phyloP scores from a whole-genome alignment of 2,888 invertebrate genomes.

The Encarsia formosa region DNA sequence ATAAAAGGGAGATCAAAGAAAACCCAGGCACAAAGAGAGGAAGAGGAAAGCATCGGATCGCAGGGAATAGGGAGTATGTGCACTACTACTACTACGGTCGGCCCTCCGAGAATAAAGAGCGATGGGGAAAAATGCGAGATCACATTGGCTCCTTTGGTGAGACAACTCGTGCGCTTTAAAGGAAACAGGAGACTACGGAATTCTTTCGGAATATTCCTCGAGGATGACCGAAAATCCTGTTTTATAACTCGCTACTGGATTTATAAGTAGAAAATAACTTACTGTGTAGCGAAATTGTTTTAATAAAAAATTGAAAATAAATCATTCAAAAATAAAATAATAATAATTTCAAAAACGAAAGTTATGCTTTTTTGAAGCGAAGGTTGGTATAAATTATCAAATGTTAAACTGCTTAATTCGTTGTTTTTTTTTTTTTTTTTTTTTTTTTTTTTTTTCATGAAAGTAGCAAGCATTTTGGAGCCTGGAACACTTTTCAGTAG shows the following conservation, averaged over 20 bases:
- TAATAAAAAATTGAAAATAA: too few relatives aligned
- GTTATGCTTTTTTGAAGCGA: too few relatives aligned
- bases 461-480: too few relatives aligned
- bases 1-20: conserved; percentile 21
- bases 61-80: not conserved
- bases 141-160: conserved; percentile 8
- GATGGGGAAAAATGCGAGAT: conserved; percentile 7
- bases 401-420: too few relatives aligned
- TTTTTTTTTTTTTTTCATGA: too few relatives aligned
- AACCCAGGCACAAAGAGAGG: conserved; percentile 1
- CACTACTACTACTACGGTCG: not conserved
- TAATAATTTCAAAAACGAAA: too few relatives aligned
- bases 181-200: not conserved
- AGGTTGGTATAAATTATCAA: too few relatives aligned
- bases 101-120: conserved; percentile 4
- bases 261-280: not conserved
- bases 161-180: conserved; percentile 12
- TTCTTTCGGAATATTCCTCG: not conserved
- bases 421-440: too few relatives aligned
- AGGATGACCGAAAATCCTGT: not conserved
- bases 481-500: too few relatives aligned
- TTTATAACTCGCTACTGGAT: not conserved
- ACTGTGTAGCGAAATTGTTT: not conserved
- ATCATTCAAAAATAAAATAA: too few relatives aligned
- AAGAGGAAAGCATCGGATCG: conserved; percentile 1